Conservation (phyloP, 2,888 invertebrate genomes). For the Mythimna ferrago region DNA sequence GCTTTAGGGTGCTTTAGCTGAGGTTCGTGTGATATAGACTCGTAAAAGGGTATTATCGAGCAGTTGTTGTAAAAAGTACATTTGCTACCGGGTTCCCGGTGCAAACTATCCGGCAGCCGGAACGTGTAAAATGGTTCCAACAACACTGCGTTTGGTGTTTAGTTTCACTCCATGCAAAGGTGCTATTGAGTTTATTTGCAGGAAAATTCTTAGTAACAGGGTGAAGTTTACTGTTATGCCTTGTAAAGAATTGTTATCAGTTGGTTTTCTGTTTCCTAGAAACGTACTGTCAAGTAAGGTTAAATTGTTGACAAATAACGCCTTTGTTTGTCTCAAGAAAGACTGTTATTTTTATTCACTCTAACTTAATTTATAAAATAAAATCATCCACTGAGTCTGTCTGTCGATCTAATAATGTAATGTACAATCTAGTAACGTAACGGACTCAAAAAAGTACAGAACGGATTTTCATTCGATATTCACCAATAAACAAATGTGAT, state of each 20-base stretch:
- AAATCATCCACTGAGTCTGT: too few relatives aligned
- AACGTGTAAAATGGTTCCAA: not conserved
- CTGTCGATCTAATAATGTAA: too few relatives aligned
- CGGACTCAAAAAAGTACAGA: too few relatives aligned
- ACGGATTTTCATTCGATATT: too few relatives aligned
- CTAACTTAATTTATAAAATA: too few relatives aligned
- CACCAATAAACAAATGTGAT: too few relatives aligned
- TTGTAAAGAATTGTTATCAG: not conserved
- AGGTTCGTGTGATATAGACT: too few relatives aligned
- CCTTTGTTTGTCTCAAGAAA: not conserved
- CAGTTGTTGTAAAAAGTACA: too few relatives aligned
- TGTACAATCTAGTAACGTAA: too few relatives aligned
- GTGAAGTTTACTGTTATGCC: not conserved
- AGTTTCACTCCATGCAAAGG: not conserved
- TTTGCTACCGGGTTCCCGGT: conserved; percentile 5
- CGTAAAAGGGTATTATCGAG: too few relatives aligned
- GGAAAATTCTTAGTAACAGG: not conserved
- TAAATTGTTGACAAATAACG: not conserved
- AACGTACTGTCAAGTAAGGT: not conserved
- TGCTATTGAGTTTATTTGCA: not conserved
- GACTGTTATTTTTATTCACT: not conserved
- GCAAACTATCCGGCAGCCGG: not conserved
- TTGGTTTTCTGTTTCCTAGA: not conserved
- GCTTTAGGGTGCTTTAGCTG: too few relatives aligned
- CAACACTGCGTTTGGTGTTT: not conserved